A percentile compares a stretch with the other conserved stretches of the same genome.
Evolutionary conservation across 1,140 invertebrate species (phyloP).

Genomic region (Leptopilina clavipes): DNA sequence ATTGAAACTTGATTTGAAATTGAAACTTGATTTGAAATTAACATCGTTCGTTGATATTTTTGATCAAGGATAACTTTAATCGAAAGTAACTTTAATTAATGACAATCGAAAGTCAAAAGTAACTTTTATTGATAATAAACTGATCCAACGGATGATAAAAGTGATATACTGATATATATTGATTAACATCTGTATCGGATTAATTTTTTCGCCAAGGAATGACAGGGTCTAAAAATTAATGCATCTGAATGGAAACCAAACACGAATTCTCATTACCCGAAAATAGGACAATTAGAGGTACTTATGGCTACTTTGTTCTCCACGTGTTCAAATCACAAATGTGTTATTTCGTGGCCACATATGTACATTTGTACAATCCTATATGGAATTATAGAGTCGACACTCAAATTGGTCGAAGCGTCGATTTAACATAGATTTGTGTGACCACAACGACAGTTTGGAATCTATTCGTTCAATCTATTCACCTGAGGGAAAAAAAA

Average conservation of each 20-base stretch:
- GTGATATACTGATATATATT: too few species aligned
- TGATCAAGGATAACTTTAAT: too few species aligned
- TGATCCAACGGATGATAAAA: too few species aligned
- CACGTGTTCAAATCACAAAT: not conserved
- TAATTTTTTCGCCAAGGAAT: not conserved
- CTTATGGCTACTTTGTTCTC: slow-evolving; percentile 5
- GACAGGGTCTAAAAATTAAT: slow-evolving; percentile 15
- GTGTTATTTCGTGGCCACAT: slow-evolving; percentile 24
- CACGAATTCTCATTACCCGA: slow-evolving; percentile 24
- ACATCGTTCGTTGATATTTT: too few species aligned
- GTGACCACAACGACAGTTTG: not conserved
- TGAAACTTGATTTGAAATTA: too few species aligned
- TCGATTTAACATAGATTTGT: slow-evolving; percentile 23
- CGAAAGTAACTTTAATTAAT: too few species aligned
- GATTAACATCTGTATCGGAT: not conserved
- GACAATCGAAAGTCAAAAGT: too few species aligned
- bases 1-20: too few species aligned
- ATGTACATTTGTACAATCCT: slow-evolving; percentile 28
- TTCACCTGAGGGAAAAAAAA: not conserved
- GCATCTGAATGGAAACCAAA: not conserved
- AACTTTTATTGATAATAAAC: too few species aligned
- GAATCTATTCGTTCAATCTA: not conserved
- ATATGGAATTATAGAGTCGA: slow-evolving; percentile 2
- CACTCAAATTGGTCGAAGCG: not conserved
- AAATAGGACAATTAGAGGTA: slow-evolving; percentile 16